phyloP scores from a whole-genome alignment of 2,113 vertebrate genomes.

The Dissostichus mawsoni region DNA sequence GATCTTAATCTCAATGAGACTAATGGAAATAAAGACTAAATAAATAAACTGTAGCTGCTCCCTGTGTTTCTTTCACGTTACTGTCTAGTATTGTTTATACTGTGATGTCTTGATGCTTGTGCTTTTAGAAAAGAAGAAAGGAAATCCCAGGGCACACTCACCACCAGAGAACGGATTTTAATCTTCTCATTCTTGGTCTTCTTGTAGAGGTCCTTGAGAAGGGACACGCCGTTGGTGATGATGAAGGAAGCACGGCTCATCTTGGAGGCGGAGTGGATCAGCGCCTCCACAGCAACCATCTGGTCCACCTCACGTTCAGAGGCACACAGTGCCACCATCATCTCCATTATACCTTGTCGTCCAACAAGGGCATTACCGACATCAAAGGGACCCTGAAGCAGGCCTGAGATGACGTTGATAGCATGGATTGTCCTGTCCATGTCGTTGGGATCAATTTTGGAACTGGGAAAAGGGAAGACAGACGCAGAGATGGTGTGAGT shows the following conservation, averaged over 20 bases:
- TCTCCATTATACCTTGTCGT: constrained; percentile 95
- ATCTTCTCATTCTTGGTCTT: constrained; percentile 97
- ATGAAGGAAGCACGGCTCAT: constrained; percentile 96
- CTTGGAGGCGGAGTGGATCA: constrained; percentile 95
- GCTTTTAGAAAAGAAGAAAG: no score
- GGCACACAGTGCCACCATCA: constrained; percentile 96
- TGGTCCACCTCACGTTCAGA: constrained; percentile 95
- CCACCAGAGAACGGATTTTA: constrained; percentile 96
- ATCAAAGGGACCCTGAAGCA: constrained; percentile 96
- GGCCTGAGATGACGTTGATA: constrained; percentile 92
- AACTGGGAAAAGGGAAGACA: constrained; percentile 76
- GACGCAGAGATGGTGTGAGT: background rate
- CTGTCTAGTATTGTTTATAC: background rate
- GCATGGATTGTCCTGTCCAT: constrained; percentile 98
- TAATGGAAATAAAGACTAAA: no score
- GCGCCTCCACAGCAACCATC: constrained; percentile 95
- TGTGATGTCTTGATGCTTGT: background rate
- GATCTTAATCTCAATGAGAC: no score
- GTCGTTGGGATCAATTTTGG: constrained; percentile 94
- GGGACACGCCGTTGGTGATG: constrained; percentile 91
- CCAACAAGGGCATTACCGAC: constrained; percentile 92
- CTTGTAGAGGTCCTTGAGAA: constrained; percentile 98
- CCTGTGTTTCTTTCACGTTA: background rate
- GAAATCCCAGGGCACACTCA: constrained; percentile 73
- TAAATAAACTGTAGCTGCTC: background rate